Base-by-base conservation (phyloP, 2,888 invertebrate species). In the Bugulina stolonifera region DNA sequence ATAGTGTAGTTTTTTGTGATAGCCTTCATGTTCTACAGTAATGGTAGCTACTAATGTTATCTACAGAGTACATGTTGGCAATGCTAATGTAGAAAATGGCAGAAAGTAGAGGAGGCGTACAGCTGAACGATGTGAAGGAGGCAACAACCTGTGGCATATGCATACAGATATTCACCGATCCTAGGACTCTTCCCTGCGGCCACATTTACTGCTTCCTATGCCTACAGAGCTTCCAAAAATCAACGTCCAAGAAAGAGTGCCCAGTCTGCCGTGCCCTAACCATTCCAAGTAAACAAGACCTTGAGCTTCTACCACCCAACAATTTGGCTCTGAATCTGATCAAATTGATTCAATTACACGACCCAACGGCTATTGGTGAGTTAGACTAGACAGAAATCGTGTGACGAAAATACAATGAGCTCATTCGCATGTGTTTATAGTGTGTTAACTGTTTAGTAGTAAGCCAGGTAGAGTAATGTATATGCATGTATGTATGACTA, bases 161-260 rank as follows among this genome's bases (percentile, higher is more conserved):
- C 64, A 22, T 64, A 18, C 64, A 64, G 32, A 27, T 64, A 14
- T 64, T 32, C n/a, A 64, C 64, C 14, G 64, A 64, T 32, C 64
- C 64, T 32, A 27, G 64, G 18, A 64, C 29, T 3, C 27, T 64
- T 14, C 25, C 64, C 18, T 64, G 64, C 32, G 27, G 32, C 32
- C 64, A 64, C 32, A 64, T 3, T 14, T 64, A 64, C 64, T 64
- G 64, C 32, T 64, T 64, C 2, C 29, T 64, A 5, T 64, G 64
- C n/a, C 64, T 64, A 5, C 22, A 64, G n/a, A 14, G 32, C 32
- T 32, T 64, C 64, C 64, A 64, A 64, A 64, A 64, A n/a, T 64
- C 64, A 5, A 25, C 64, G 10, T 32, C 32, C 22, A 27, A 29
- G 64, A 64, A 64, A 64, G 64, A 64, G 27, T 64, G 64, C 27